phyloP scores from a whole-genome alignment of 2,888 invertebrate genomes.

The Andrena fulva region DNA sequence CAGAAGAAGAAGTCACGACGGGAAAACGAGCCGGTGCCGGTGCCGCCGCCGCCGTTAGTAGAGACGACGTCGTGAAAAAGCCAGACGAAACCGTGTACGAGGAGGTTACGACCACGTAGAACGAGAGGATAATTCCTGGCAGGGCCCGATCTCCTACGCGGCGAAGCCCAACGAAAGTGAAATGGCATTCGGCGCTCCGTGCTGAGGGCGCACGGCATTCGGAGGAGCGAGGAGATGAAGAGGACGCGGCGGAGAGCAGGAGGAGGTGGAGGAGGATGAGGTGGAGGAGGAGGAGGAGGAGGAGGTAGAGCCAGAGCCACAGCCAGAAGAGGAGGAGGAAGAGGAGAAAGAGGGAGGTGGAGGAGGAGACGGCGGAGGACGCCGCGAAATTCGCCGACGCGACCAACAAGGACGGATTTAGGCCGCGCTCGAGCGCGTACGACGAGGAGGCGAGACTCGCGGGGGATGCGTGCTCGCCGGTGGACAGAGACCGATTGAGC shows the following conservation, averaged over 20 bases:
- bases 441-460: conserved; percentile 70
- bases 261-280: conserved; percentile 64
- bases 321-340: conserved; percentile 69
- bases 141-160: conserved; percentile 82
- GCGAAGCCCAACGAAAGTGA: conserved; percentile 85
- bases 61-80: conserved; percentile 68
- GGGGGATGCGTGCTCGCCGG: conserved; percentile 73
- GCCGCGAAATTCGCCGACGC: conserved; percentile 82
- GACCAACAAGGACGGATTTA: conserved; percentile 77
- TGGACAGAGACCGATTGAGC: conserved; percentile 74
- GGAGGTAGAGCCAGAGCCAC: conserved; percentile 58
- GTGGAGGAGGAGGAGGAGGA: conserved; percentile 58
- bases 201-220: conserved; percentile 81
- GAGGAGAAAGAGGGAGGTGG: conserved; percentile 58
- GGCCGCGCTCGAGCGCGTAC: conserved; percentile 68
- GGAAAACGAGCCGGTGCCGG: conserved; percentile 67
- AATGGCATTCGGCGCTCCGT: conserved; percentile 83
- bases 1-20: conserved; percentile 66
- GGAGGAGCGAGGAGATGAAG: conserved; percentile 77
- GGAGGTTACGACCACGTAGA: conserved; percentile 73
- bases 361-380: conserved; percentile 70
- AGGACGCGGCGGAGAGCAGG: conserved; percentile 69
- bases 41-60: conserved; percentile 56
- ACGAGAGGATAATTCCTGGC: conserved; percentile 81
- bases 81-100: conserved; percentile 72